Conservation (phyloP, 2,888 invertebrate species). For the Agrotis ipsilon region DNA sequence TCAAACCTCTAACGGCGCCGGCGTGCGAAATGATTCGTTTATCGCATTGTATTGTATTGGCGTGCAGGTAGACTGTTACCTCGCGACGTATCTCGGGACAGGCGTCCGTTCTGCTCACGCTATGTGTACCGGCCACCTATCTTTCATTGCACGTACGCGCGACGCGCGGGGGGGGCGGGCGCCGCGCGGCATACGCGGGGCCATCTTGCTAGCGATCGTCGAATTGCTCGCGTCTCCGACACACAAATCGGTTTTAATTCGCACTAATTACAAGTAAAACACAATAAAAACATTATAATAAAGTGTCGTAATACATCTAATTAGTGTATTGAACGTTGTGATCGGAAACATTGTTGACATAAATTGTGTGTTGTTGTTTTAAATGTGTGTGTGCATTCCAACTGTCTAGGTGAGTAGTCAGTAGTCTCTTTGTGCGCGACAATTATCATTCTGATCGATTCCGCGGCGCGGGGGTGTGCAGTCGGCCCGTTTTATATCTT, state of each 20-base stretch:
- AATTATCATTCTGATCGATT: conserved; percentile 91
- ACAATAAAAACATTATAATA: conserved; percentile 77
- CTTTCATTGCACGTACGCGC: conserved; percentile 91
- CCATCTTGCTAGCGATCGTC: conserved; percentile 90
- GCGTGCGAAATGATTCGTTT: conserved; percentile 11
- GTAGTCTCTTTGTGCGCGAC: conserved; percentile 90
- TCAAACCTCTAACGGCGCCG: conserved; percentile 8
- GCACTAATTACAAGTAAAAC: conserved; percentile 87
- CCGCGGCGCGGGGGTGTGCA: conserved; percentile 88
- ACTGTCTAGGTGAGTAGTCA: conserved; percentile 89
- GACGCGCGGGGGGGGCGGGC: conserved; percentile 84
- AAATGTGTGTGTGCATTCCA: conserved; percentile 86
- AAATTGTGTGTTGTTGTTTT: conserved; percentile 84
- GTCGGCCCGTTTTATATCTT: conserved; percentile 89
- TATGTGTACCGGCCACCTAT: conserved; percentile 87
- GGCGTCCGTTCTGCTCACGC: conserved; percentile 73
- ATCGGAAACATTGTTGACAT: conserved; percentile 79
- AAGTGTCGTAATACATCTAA: conserved; percentile 73
- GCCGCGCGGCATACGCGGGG: conserved; percentile 87
- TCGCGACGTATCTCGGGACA: conserved; percentile 74
- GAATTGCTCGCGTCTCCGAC: conserved; percentile 88
- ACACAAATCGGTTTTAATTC: conserved; percentile 86
- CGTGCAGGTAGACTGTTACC: conserved; percentile 24
- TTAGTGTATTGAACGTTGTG: conserved; percentile 71
- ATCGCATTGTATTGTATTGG: not conserved